Evolutionary conservation across 2,113 vertebrate genomes (phyloP).

Genomic region (Meles meles): DNA sequence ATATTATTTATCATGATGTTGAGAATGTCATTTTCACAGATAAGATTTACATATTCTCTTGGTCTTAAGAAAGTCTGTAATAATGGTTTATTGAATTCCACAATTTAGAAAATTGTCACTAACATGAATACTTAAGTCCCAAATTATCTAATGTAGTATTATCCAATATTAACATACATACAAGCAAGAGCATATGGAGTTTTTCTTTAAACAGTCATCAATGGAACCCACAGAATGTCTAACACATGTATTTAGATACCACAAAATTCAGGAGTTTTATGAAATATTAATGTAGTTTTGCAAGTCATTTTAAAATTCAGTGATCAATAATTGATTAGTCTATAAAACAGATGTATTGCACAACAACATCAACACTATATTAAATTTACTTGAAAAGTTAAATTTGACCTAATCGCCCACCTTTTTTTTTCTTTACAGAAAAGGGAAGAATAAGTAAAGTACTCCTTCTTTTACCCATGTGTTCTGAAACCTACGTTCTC

Average conservation of each 20-base stretch:
- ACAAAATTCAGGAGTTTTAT: conserved; percentile 75
- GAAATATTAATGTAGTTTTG: conserved; percentile 78
- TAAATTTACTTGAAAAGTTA: conserved; percentile 49
- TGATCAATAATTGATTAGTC: conserved; percentile 81
- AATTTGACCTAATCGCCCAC: neutral
- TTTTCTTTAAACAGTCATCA: conserved; percentile 53
- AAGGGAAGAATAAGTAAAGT: neutral
- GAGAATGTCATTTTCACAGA: neutral
- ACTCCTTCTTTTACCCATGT: neutral
- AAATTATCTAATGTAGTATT: conserved; percentile 22
- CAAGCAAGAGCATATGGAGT: conserved; percentile 34
- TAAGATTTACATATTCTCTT: neutral
- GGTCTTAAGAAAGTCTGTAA: neutral
- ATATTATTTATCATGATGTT: conserved; percentile 6
- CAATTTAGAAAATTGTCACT: conserved; percentile 27
- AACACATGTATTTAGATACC: conserved; percentile 64
- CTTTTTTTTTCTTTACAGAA: neutral
- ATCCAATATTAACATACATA: conserved; percentile 46
- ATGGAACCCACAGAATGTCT: conserved; percentile 50
- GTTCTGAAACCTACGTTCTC: neutral
- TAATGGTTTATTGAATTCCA: neutral
- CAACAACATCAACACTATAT: conserved; percentile 57
- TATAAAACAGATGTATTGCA: conserved; percentile 76
- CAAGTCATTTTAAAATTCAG: conserved; percentile 80
- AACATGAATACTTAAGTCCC: neutral